Base-by-base conservation (phyloP, 2,888 invertebrate genomes). In the Eilema sororculum region DNA sequence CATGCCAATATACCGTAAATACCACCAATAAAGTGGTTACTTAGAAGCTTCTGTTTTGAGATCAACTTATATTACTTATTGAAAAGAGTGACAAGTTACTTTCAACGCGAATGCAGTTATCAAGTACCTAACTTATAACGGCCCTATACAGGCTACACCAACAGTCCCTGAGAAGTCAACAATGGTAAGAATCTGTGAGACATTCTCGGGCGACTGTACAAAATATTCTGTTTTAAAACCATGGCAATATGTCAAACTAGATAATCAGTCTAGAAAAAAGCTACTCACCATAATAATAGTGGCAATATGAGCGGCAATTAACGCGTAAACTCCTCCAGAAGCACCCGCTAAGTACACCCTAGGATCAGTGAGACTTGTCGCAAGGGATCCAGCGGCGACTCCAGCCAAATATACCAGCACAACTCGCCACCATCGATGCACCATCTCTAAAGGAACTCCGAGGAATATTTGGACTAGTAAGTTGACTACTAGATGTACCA, bases 341-440 rank as follows among this genome's bases (percentile, higher is more conserved):
- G 99, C 99, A 0, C 99, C 99, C 0, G 98, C 99, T 65, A 99
- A 94, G 85, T 96, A 98, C 24, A 98, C 98, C 57, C 91, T 90
- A 0, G 98, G 98, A 90, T 98, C 98, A 0, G 97, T 96, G 16
- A 98, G 96, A 9, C 98, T 98, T 13, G 98, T 98, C 5, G 97
- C 97, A 77, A 98, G 95, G 0, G 98, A 98, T 4, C 98, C 98
- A 1, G 98, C 98, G 0, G 97, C 90, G 0, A 98, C 98, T 0
- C 98, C 98, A 0, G 98, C 97, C 57, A 98, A 88, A 90, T 99
- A 99, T 41, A 99, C 97, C 16, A 97, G 91, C 0, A 97, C 95
- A 9, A 99, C 98, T 65, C 99, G 96, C 98, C 99, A 99, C 97
- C 98, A 98, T 79, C 97, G 97, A 91, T 99, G 99, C 0, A 99